phyloP scores from a whole-genome alignment of 2,797 vertebrate species.

The Coracias cyanogaster region DNA sequence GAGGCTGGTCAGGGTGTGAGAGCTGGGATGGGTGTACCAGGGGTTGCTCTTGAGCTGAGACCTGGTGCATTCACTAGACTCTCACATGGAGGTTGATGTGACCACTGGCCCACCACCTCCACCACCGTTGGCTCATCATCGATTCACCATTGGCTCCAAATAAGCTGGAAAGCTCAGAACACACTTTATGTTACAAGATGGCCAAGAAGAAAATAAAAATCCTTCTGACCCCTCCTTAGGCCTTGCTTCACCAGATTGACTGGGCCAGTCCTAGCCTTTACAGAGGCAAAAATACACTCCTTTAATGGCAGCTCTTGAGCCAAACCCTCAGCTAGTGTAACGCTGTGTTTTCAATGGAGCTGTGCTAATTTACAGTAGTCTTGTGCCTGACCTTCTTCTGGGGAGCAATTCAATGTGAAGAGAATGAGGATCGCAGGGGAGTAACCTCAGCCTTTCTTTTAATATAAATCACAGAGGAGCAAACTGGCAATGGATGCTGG shows the following conservation, averaged over 20 bases:
- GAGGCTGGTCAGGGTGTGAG: not conserved
- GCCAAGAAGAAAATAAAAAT: not conserved
- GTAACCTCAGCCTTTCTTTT: slow-evolving; percentile 35
- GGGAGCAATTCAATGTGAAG: slow-evolving; percentile 2
- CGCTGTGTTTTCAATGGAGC: not conserved
- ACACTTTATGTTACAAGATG: not conserved
- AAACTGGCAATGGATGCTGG: not conserved
- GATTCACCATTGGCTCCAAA: not conserved
- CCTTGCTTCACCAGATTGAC: not conserved
- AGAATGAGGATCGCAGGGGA: slow-evolving; percentile 5
- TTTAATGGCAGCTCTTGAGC: not conserved
- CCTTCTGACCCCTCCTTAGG: not conserved
- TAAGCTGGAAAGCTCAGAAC: not conserved
- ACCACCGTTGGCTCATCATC: not conserved
- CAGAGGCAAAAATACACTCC: not conserved
- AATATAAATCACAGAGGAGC: slow-evolving; percentile 36
- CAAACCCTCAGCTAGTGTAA: slow-evolving; percentile 14
- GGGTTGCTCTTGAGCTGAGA: accelerated
- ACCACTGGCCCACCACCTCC: not conserved
- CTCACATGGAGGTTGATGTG: not conserved
- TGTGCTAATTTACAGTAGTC: slow-evolving; percentile 36
- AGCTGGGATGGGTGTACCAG: not conserved
- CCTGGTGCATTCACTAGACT: accelerated
- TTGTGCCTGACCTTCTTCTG: slow-evolving; percentile 33
- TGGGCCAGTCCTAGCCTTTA: not conserved